phyloP scores from a whole-genome alignment of 2,888 invertebrate genomes.

The Diogma glabrata region DNA sequence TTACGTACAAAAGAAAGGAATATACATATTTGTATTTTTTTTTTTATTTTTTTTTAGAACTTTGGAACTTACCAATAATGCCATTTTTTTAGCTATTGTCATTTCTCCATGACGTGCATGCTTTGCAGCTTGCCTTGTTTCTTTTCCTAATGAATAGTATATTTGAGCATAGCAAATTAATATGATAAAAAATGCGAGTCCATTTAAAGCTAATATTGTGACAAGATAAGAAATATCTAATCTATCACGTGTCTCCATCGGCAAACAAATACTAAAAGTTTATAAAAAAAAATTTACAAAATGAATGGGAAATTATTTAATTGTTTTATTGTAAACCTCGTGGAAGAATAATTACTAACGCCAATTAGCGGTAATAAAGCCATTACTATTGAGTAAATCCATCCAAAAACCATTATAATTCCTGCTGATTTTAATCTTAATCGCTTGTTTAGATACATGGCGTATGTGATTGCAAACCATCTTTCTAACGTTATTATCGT shows the following conservation, averaged over 20 bases:
- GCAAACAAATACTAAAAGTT: slow-evolving; percentile 65
- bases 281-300: slow-evolving; percentile 14
- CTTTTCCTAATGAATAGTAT: slow-evolving; percentile 65
- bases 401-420: slow-evolving; percentile 65
- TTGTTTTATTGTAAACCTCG: slow-evolving; percentile 41
- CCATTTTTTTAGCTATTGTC: slow-evolving; percentile 81
- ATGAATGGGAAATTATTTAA: not conserved
- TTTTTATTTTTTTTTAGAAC: no score
- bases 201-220: slow-evolving; percentile 61
- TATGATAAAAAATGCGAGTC: slow-evolving; percentile 70
- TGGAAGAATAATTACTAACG: slow-evolving; percentile 78
- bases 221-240: slow-evolving; percentile 64
- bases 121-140: slow-evolving; percentile 44
- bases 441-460: slow-evolving; percentile 69
- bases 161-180: slow-evolving; percentile 78
- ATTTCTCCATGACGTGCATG: slow-evolving; percentile 44
- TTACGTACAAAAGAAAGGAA: no score
- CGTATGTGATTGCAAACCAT: slow-evolving; percentile 73
- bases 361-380: slow-evolving; percentile 71
- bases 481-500: slow-evolving; percentile 77
- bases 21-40: no score
- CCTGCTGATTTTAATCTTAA: slow-evolving; percentile 61
- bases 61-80: slow-evolving; percentile 51
- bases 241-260: slow-evolving; percentile 63
- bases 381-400: slow-evolving; percentile 65